Evolutionary conservation across 2,888 invertebrate genomes (phyloP).

Genomic region (Gandaritis pyraliata): DNA sequence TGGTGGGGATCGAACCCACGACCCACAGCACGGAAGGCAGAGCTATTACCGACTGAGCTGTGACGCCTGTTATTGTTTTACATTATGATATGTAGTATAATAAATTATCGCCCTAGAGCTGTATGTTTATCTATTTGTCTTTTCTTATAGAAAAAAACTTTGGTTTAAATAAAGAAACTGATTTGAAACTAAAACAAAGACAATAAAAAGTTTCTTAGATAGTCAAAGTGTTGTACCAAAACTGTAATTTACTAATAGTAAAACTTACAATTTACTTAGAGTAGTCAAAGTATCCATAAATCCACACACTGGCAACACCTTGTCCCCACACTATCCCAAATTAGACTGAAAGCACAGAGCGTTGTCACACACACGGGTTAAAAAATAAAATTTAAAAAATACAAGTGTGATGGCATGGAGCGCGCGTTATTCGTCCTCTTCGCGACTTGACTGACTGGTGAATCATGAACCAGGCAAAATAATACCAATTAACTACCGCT

Average conservation of each 20-base stretch:
- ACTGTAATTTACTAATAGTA: neutral
- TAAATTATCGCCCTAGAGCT: no score
- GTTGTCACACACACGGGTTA: constrained; percentile 58
- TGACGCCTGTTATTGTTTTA: no score
- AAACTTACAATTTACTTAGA: constrained; percentile 18
- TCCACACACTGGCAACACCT: constrained; percentile 47
- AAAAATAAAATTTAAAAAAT: constrained; percentile 51
- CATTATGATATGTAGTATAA: no score
- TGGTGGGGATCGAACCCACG: no score
- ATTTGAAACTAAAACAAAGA: no score
- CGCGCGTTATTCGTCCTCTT: constrained; percentile 62
- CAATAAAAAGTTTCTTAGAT: no score
- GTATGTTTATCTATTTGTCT: no score
- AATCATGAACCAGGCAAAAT: constrained; percentile 79
- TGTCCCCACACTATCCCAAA: constrained; percentile 51
- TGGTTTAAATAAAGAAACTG: no score
- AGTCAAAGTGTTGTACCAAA: no score
- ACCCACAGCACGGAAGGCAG: no score
- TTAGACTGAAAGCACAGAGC: constrained; percentile 51
- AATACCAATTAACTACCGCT: constrained; percentile 73
- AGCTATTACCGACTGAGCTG: no score
- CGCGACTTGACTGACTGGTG: constrained; percentile 72
- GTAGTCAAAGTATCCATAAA: constrained; percentile 17
- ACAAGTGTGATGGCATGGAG: constrained; percentile 49
- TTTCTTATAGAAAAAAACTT: no score